Evolutionary conservation across 2,797 vertebrate species (phyloP).

Genomic region (Coracias cyanogaster): DNA sequence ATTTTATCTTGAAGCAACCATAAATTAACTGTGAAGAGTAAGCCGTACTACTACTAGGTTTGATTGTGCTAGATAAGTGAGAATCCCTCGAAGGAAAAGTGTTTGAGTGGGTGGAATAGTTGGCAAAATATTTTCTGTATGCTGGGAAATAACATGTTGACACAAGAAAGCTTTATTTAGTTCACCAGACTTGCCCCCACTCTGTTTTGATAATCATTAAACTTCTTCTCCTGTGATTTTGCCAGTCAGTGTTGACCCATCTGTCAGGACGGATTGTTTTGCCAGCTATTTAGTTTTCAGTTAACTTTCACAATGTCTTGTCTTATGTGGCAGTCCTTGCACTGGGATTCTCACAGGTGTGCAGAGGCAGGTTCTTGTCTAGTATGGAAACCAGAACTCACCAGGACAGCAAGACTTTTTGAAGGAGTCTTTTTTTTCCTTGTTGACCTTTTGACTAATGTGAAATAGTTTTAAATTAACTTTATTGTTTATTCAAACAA

Average conservation of each 20-base stretch:
- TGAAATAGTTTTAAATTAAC: not conserved
- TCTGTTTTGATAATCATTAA: not conserved
- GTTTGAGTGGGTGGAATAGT: not conserved
- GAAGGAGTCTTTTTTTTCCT: not conserved
- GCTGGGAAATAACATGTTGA: not conserved
- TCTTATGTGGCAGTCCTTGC: rapidly evolving
- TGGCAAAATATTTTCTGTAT: not conserved
- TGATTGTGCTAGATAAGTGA: not conserved
- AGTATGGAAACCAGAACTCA: not conserved
- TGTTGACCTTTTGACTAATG: not conserved
- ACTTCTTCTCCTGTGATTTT: not conserved
- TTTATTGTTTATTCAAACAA: not conserved
- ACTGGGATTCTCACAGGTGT: not conserved
- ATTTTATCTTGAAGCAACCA: not conserved
- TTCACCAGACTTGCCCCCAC: not conserved
- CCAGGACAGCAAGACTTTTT: not conserved
- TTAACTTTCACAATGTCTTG: not conserved
- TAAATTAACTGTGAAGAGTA: not conserved
- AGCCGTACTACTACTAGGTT: not conserved
- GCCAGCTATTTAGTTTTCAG: not conserved
- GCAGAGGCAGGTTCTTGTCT: not conserved
- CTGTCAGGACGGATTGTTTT: not conserved
- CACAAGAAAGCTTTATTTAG: slow-evolving; percentile 4
- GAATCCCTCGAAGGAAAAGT: slow-evolving; percentile 11
- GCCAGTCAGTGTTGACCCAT: not conserved